phyloP scores from a whole-genome alignment of 2,797 vertebrate species.

The Syngnathus acus region DNA sequence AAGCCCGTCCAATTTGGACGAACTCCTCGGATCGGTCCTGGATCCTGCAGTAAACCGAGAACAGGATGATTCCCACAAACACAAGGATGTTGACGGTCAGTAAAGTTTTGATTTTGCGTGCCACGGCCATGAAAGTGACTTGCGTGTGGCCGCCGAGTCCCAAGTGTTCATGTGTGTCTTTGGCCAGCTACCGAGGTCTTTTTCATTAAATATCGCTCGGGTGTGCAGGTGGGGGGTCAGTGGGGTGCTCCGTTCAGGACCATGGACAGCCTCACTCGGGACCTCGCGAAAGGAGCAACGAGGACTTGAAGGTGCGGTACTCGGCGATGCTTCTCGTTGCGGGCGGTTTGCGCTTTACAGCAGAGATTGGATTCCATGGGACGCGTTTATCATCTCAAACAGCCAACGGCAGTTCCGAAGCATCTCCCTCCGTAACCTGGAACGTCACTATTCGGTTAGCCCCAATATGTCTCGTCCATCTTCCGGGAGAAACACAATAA shows the following conservation, averaged over 20 bases:
- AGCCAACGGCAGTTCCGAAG: conserved; percentile 30
- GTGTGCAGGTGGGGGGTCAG: too few relatives aligned
- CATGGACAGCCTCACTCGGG: conserved; percentile 49
- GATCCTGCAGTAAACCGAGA: conserved; percentile 97
- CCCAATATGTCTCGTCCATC: conserved; percentile 40
- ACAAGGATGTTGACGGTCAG: conserved; percentile 97
- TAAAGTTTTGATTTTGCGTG: conserved; percentile 98
- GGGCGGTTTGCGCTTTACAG: conserved; percentile 15
- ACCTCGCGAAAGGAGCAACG: conserved; percentile 24
- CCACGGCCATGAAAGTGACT: conserved; percentile 86
- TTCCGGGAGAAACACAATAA: conserved; percentile 23
- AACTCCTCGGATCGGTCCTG: conserved; percentile 89
- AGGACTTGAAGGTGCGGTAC: conserved; percentile 14
- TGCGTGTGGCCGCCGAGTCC: conserved; percentile 37
- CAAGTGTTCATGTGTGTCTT: conserved; percentile 44
- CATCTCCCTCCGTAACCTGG: conserved; percentile 21
- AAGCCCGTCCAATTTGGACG: conserved; percentile 80
- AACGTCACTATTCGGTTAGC: conserved; percentile 37
- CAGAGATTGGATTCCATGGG: conserved; percentile 16
- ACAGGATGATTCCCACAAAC: conserved; percentile 93
- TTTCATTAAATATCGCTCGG: conserved; percentile 33
- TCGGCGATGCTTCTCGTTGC: not conserved
- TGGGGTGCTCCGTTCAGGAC: conserved; percentile 40
- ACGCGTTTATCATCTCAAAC: conserved; percentile 18
- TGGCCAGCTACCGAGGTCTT: not conserved